Evolutionary conservation across 2,113 vertebrate species (phyloP).

Genomic region (Emydura subglobosa): DNA sequence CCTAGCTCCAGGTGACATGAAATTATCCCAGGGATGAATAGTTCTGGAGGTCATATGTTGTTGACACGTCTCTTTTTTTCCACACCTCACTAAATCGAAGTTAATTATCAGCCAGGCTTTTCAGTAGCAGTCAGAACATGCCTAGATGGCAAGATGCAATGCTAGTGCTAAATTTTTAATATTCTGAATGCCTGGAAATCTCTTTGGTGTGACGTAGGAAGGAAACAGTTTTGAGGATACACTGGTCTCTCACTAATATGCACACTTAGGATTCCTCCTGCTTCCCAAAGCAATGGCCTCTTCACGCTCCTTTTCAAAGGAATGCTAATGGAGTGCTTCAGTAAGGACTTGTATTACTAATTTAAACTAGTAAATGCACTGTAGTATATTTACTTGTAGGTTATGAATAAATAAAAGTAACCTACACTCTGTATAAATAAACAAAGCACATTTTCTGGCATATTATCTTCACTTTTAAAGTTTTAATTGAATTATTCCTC

Average conservation of each 20-base stretch:
- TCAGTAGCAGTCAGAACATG: neutral
- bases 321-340: fast-evolving
- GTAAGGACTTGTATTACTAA: neutral
- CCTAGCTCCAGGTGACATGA: neutral
- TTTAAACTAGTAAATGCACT: neutral
- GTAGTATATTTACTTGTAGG: neutral
- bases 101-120: neutral
- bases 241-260: neutral
- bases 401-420: neutral
- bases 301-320: neutral
- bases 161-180: neutral
- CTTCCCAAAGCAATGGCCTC: neutral
- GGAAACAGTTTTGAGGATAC: neutral
- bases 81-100: neutral
- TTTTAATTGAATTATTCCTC: neutral
- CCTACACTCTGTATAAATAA: neutral
- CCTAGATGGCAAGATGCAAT: neutral
- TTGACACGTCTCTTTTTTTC: neutral
- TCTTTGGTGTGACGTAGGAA: neutral
- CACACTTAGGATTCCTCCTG: neutral
- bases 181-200: neutral
- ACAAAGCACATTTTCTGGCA: neutral
- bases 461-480: neutral
- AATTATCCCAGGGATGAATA: neutral
- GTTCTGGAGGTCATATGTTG: neutral